Evolutionary conservation across 2,797 vertebrate genomes (phyloP).

Genomic region (Fistularia commersonii): DNA sequence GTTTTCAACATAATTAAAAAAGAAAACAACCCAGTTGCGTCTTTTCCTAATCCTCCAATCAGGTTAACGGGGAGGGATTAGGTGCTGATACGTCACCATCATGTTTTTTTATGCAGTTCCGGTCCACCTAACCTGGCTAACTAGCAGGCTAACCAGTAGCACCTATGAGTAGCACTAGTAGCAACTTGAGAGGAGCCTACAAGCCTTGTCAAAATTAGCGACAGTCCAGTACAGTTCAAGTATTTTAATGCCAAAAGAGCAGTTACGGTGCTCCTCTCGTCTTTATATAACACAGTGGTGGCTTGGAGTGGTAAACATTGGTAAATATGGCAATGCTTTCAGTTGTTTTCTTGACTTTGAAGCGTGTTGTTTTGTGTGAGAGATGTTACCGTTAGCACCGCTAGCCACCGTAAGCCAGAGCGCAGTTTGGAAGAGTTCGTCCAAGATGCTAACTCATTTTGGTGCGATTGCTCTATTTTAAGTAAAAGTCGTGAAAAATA

Average conservation of each 20-base stretch:
- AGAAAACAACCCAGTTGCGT: not conserved
- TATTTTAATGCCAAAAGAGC: slow-evolving; percentile 20
- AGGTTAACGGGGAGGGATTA: slow-evolving; percentile 33
- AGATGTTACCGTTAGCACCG: slow-evolving; percentile 35
- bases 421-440: slow-evolving; percentile 58
- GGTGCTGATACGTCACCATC: slow-evolving; percentile 34
- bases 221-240: slow-evolving; percentile 12
- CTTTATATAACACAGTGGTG: slow-evolving; percentile 9
- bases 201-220: slow-evolving; percentile 54
- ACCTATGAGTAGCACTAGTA: slow-evolving; percentile 43
- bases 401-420: slow-evolving; percentile 51
- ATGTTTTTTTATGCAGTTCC: slow-evolving; percentile 44
- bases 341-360: slow-evolving; percentile 52
- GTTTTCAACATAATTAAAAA: not conserved
- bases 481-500: slow-evolving; percentile 15
- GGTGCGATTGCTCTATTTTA: slow-evolving; percentile 13
- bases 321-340: slow-evolving; percentile 49
- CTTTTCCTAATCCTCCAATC: slow-evolving; percentile 46
- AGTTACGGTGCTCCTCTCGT: slow-evolving; percentile 9
- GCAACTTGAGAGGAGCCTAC: slow-evolving; percentile 52
- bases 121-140: slow-evolving; percentile 58
- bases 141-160: slow-evolving; percentile 32
- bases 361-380: slow-evolving; percentile 56
- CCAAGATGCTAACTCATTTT: slow-evolving; percentile 61
- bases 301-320: slow-evolving; percentile 30